Base-by-base conservation (phyloP, 2,113 vertebrate genomes). In the Machaerirhynchus nigripectus region DNA sequence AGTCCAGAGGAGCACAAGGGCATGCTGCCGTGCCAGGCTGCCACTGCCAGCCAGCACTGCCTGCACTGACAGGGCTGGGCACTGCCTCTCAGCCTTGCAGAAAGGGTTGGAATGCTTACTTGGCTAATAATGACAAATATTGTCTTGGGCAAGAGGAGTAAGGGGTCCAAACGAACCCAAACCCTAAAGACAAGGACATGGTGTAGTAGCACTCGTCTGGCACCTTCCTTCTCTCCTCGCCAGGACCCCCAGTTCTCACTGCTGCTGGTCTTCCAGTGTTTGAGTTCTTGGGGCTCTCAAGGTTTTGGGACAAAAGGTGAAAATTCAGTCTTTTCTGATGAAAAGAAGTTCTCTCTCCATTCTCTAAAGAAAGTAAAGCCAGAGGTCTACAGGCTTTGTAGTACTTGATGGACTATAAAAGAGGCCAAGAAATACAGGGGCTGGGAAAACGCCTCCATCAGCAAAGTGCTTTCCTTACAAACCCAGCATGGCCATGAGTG, bases 401-500 rank as follows among this genome's bases (percentile, higher is more conserved):
- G 13, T 56, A 64, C 35, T 42, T 12, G 39, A 30, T 39, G 64
- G 21, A 4, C 35, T 35, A 17, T 42, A 52, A 59, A 40, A 74
- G 2, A 67, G 30, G 13, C 44, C 24, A 6, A 14, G 27, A 78
- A 64, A 37, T 11, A n/a, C 22, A 37, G 19, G 17, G 24, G 37
- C 47, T 46, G n/a, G 39, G 55, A 89, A 73, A 56, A 47, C 20
- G 30, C 14, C 6, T 78, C 28, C 40, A 47, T 6, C 24, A 20
- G 15, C 19, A 15, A 44, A 85, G 22, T 4, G 15, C 67, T 83
- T 64, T 44, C 87, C 37, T 52, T 23, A 14, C 31, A 71, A 35
- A 5, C 10, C 31, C 68, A 17, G 22, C 0, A 0, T 13, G 26
- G 39, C 15, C 21, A 11, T 49, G 30, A 69, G 24, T 1, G 3